Evolutionary conservation across 2,113 vertebrate genomes (phyloP).

Genomic region (Notothenia rossii): DNA sequence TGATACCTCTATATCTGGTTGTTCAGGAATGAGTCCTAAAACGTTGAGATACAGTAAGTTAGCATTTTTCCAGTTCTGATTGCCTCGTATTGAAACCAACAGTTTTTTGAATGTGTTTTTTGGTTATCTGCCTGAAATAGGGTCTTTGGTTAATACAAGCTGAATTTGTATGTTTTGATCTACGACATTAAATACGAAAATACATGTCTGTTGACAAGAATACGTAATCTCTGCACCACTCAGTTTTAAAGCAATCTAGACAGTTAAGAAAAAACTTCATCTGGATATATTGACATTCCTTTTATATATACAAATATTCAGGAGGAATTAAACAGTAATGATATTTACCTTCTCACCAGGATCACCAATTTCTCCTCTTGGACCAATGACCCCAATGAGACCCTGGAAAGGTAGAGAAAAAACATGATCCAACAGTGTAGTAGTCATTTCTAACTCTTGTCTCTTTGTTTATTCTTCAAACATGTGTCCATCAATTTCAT

Average conservation of each 20-base stretch:
- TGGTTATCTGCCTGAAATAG: too few relatives aligned
- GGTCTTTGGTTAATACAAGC: too few relatives aligned
- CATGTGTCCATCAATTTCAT: background rate
- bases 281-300: background rate
- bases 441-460: background rate
- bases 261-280: background rate
- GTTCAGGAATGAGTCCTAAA: background rate
- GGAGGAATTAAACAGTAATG: background rate
- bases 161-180: too few relatives aligned
- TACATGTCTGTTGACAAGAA: too few relatives aligned
- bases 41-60: too few relatives aligned
- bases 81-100: too few relatives aligned
- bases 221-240: too few relatives aligned
- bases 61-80: too few relatives aligned
- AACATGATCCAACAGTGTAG: background rate
- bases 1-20: background rate
- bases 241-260: background rate
- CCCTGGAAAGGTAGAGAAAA: conserved; percentile 78
- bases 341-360: conserved; percentile 87
- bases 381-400: conserved; percentile 82
- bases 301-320: background rate
- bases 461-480: too few relatives aligned
- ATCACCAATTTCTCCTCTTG: conserved; percentile 83
- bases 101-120: too few relatives aligned
- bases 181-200: too few relatives aligned